Conservation (phyloP, 92 coral and sea anemone species). For the Heteractis magnifica region DNA sequence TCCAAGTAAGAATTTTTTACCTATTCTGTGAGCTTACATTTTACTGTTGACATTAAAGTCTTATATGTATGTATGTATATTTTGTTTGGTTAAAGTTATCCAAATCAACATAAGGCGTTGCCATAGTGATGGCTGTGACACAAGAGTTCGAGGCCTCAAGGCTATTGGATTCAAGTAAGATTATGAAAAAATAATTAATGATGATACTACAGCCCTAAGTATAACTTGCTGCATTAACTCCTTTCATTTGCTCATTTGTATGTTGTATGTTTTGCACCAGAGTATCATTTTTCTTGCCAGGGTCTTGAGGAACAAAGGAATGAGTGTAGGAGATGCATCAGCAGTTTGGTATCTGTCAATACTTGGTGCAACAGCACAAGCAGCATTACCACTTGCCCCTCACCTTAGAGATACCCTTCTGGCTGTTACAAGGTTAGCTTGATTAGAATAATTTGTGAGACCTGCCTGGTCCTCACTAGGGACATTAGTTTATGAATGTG, state of each 20-base stretch:
- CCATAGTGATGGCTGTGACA: conserved; percentile 99
- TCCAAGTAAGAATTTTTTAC: conserved; percentile 56
- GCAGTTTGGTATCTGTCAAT: conserved; percentile 98
- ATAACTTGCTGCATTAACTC: too few species aligned
- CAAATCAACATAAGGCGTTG: conserved; percentile 90
- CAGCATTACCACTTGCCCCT: conserved; percentile 89
- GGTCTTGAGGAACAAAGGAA: conserved; percentile 88
- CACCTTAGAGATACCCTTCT: conserved; percentile 80
- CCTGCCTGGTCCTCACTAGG: neutral
- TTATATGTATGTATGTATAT: neutral
- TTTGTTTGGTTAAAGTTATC: conserved; percentile 56
- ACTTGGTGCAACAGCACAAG: conserved; percentile 87
- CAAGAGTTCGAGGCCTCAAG: conserved; percentile 93
- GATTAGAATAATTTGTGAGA: neutral
- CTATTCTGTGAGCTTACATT: too few species aligned
- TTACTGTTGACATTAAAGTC: neutral
- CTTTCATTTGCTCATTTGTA: too few species aligned
- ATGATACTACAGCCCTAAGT: too few species aligned
- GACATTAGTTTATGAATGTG: too few species aligned
- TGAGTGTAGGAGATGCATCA: conserved; percentile 96
- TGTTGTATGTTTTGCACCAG: too few species aligned
- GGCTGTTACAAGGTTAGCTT: conserved; percentile 69
- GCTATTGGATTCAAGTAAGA: conserved; percentile 94
- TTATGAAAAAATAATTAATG: neutral
- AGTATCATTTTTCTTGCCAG: conserved; percentile 38